Base-by-base conservation (phyloP, 1,140 invertebrate genomes). In the Nymphalis io region DNA sequence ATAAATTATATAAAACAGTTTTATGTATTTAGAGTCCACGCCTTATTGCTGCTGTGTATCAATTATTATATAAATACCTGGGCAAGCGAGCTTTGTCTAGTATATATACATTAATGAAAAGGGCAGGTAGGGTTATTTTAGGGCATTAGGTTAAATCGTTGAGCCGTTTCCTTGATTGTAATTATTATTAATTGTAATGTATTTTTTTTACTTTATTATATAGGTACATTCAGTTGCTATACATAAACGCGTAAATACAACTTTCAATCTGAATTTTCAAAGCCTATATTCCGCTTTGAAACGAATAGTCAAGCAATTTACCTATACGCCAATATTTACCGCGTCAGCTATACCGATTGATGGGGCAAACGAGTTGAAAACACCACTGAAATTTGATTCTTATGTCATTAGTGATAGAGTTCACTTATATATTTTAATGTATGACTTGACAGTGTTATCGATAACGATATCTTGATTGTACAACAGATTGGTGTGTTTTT, bases 241-340 rank as follows among this genome's bases (percentile, higher is more conserved):
- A 33, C 6, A 33, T 16, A 16, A 46, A 46, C 4, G 15, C 16
- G 44, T 46, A 46, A 46, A 46, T 46, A 16, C 44, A 1, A 18
- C 4, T 46, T 33, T 46, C 16, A 46, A 46, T 16, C 16, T n/a
- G n/a, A 46, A 46, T 46, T 46, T 8, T 16, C 15, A 46, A 46
- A 46, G 4, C 27, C 60, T 61, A 18, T n/a, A 64, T 13, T 16
- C 27, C 42, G 44, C 44, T 46, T 46, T 46, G 44, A 46, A 46
- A 46, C 44, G 44, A 46, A 46, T 55, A 55, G 68, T 74, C 64
- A 75, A 76, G 76, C 74, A 79, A 79, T 79, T 79, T 79, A 62
- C 67, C 57, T 68, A 73, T 40, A 69, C 60, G 71, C 68, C 74
- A 79, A 79, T 76, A 72, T 79, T 79, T 76, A 70, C 72, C 68